A percentile compares a stretch with the other conserved stretches of the same genome.
These are phyloP conservation scores for Nycteola revayana DNA, from an alignment of 2,888 invertebrate species.

Conservation along the genomic window DNA sequence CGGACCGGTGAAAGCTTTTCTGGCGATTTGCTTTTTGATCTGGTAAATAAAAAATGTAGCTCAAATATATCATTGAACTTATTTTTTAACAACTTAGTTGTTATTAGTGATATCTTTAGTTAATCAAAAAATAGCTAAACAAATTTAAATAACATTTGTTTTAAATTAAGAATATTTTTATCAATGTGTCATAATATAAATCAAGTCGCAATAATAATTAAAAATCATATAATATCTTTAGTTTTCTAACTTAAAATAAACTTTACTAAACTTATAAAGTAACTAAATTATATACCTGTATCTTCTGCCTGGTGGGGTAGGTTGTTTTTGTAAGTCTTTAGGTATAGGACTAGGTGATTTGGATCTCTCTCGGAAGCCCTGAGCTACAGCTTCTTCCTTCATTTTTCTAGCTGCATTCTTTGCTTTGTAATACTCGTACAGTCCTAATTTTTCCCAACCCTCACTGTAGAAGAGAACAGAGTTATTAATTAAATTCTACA, in stretches of 20 bases:
- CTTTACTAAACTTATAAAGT: no score
- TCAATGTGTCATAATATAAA: no score
- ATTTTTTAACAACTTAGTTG: no score
- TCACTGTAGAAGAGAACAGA: slow-evolving; percentile 82
- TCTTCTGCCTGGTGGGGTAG: slow-evolving; percentile 87
- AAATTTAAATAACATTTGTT: no score
- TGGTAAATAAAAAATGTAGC: slow-evolving; percentile 18
- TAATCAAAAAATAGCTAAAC: no score
- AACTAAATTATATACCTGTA: slow-evolving; percentile 76
- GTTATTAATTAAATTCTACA: neutral
- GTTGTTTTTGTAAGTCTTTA: slow-evolving; percentile 87
- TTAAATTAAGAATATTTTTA: no score
- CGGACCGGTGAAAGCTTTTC: slow-evolving; percentile 72
- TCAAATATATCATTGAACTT: no score
- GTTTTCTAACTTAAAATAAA: no score
- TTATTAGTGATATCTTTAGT: no score
- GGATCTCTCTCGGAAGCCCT: slow-evolving; percentile 87
- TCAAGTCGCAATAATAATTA: no score
- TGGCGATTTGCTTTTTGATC: slow-evolving; percentile 71
- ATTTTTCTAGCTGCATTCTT: slow-evolving; percentile 95
- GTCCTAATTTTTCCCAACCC: slow-evolving; percentile 98
- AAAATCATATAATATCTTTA: no score
- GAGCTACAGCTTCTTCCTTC: slow-evolving; percentile 91
- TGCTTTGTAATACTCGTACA: slow-evolving; percentile 98
- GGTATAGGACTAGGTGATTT: slow-evolving; percentile 91